Evolutionary conservation across 2,113 vertebrate species (phyloP), one percentile per base, ranked within the genome.

Genomic region (Strix aluco): DNA sequence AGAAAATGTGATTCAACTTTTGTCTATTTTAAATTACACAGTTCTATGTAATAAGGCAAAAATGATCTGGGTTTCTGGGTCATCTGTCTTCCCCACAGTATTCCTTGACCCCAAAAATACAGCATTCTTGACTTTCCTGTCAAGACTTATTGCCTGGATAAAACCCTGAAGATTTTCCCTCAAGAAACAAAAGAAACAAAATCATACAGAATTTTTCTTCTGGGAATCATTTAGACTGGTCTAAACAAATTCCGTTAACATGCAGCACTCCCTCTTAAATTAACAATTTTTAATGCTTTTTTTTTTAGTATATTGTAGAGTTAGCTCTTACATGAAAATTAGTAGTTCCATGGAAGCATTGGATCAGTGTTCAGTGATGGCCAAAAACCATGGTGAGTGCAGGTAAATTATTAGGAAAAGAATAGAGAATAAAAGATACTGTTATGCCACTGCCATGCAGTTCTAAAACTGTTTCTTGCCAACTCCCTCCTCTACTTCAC

Each of bases 131-230:
- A 38, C 6, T 82, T 81, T 62, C 15, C 5, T 78, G 44, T 46
- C 44, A 46, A 46, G 44, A 46, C 7, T 59, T 84, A 8, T 58
- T 63, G 18, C 9, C 32, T 75, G 23, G 4, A 34, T 29, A 65
- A 59, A 66, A 65, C 18, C 1, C 10, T 46, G 11, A 23, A 91
- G 20, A 3, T 74, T 86, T 74, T 74, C 17, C 5, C 32, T 88
- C 30, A 65, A 61, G 4, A 54, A 86, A 42, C 12, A 36, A 22
- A 90, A 81, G 27, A 38, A 40, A 75, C 13, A 66, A 86, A 87
- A 69, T 15, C 1, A 67, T 49, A 15, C 2, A 7, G 13, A 15
- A 9, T 1, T 20, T 65, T 75, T 54, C 58, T 2, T 16, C 2
- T 40, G 29, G 15, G 5, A 47, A 55, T 78, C 22, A 21, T 65